Conservation (phyloP, 2,797 vertebrate genomes). For the Phoeniculus purpureus region DNA sequence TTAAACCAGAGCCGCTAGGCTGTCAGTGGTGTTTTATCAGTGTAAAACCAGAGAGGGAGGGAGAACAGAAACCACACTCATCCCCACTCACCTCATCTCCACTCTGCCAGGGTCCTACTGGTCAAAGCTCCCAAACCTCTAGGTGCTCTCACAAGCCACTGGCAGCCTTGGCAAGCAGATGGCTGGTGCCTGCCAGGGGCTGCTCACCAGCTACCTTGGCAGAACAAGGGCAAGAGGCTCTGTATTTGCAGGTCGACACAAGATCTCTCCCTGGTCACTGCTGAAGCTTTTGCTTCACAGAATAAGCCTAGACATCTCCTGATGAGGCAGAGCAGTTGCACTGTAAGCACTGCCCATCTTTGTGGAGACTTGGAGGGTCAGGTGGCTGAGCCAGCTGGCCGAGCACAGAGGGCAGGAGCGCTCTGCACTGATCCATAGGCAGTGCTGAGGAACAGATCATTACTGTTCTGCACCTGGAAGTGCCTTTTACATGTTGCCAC, state of each 20-base stretch:
- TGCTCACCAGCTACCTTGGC: not conserved
- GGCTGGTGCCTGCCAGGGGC: rapidly evolving
- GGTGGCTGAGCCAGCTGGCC: not conserved
- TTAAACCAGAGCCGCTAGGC: not conserved
- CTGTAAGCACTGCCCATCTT: not conserved
- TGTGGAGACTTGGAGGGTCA: rapidly evolving
- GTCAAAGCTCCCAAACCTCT: not conserved
- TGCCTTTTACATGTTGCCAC: not conserved
- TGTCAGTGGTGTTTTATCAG: rapidly evolving
- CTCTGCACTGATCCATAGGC: conserved; percentile 12
- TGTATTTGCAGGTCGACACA: not conserved
- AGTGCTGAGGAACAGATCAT: conserved; percentile 32
- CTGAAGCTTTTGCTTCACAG: not conserved
- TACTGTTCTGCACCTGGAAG: conserved; percentile 37
- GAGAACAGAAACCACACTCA: not conserved
- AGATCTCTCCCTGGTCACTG: not conserved
- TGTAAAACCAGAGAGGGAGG: not conserved
- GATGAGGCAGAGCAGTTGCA: not conserved
- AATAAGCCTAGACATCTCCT: not conserved
- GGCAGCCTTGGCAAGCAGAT: not conserved
- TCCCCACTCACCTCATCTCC: not conserved
- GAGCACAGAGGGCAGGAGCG: not conserved
- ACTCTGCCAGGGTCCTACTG: not conserved
- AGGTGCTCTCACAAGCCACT: not conserved
- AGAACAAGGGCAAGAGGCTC: not conserved